Evolutionary conservation across 1,140 invertebrate species (phyloP), one percentile per base, ranked within the genome.

Genomic region (Drosophila murphyi): DNA sequence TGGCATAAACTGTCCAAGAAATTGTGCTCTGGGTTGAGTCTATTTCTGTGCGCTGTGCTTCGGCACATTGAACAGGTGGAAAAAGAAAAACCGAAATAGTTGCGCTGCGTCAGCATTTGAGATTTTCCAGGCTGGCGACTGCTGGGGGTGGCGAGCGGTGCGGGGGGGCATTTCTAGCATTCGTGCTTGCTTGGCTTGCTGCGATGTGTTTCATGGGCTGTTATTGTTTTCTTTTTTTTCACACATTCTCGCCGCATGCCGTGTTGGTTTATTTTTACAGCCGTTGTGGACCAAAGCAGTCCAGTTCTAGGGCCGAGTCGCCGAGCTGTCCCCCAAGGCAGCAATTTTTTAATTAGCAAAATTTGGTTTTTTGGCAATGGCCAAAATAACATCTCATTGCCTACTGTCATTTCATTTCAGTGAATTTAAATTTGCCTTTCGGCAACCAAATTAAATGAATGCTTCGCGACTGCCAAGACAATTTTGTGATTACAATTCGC

Each of bases 261-360:
- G 86, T 88, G 74, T 88, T 69, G 68, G 62, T 80, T 87, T 87
- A 87, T 87, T 87, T 87, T 88, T 74, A 80, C 60, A 55, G 65
- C 39, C 70, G 70, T 69, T 64, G 72, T 70, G 60, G 78, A 73
- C 68, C 71, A 55, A 80, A 35, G 34, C 34, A 51, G 60, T 59
- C 73, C 57, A 54, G 51, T 35, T 20, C 43, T 7, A 45, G 37
- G 62, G 35, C 37, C 35, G 34, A 65, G 37, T 47, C 12, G 37
- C n/a, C 8, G 8, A 47, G 31, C 7, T 39, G 0, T 8, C 3
- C 35, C 68, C 56, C 55, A 32, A 45, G 60, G 68, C 73, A 61
- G 55, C 56, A 52, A 72, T 81, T 72, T 72, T 76, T 88, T 89
- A 88, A 88, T 88, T 83, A 88, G 72, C 67, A 77, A 83, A 80